These are phyloP conservation scores for Ptychadena robeensis DNA, from an alignment of 2,797 vertebrate genomes.

Conservation along the genomic window DNA sequence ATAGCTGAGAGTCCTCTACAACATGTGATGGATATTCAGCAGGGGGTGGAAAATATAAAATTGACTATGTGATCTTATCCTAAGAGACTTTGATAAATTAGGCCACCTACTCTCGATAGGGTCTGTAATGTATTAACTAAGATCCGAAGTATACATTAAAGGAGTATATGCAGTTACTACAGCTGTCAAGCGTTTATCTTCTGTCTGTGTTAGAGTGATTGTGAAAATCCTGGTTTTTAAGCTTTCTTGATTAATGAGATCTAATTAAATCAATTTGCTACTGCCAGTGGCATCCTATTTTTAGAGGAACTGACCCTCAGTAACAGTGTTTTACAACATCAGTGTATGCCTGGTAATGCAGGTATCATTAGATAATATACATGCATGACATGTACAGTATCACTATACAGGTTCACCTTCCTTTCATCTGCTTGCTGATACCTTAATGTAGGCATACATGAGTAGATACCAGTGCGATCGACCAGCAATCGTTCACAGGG, in stretches of 20 bases:
- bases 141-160: not conserved
- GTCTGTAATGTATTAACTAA: not conserved
- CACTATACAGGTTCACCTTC: not conserved
- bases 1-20: not conserved
- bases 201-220: not conserved
- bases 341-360: not conserved
- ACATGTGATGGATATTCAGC: not conserved
- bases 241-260: conserved; percentile 38
- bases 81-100: not conserved
- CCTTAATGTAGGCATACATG: not conserved
- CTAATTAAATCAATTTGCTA: conserved; percentile 38
- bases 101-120: not conserved
- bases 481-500: no score
- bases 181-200: not conserved
- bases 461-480: no score
- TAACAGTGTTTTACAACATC: not conserved
- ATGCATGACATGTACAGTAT: not conserved
- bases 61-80: not conserved
- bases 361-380: not conserved
- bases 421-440: not conserved
- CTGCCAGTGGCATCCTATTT: conserved; percentile 18
- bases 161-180: not conserved
- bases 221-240: conserved; percentile 9
- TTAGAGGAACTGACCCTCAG: not conserved
- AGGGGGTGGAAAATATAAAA: not conserved